Conservation (phyloP, 2,888 invertebrate genomes). For the Erebia ligea region DNA sequence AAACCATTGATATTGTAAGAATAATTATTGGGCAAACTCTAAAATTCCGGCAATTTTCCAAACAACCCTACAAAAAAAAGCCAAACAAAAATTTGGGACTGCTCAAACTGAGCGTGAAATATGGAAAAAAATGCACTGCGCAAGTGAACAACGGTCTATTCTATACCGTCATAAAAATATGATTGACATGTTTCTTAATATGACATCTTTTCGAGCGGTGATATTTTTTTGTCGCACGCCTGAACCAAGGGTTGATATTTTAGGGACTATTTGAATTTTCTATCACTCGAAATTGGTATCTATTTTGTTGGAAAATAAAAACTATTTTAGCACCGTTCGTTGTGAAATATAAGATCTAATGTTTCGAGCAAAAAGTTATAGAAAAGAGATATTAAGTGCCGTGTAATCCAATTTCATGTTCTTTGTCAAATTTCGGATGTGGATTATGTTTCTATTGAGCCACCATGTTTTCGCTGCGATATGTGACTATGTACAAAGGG, state of each 20-base stretch:
- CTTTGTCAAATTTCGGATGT: constrained; percentile 80
- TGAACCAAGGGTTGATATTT: constrained; percentile 51
- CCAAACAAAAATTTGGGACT: constrained; percentile 55
- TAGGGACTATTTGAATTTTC: constrained; percentile 35
- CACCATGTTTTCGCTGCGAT: constrained; percentile 62
- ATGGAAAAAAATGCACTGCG: constrained; percentile 71
- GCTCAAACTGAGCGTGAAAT: constrained; percentile 78
- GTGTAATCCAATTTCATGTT: constrained; percentile 80
- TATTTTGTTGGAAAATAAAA: background rate
- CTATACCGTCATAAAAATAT: constrained; percentile 80
- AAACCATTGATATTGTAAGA: constrained; percentile 52
- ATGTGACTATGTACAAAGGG: constrained; percentile 70
- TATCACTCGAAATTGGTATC: constrained; percentile 31
- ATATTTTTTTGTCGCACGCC: constrained; percentile 80
- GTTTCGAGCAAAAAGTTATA: constrained; percentile 55
- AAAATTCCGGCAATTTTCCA: constrained; percentile 46
- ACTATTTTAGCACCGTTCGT: constrained; percentile 25
- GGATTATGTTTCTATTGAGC: constrained; percentile 80
- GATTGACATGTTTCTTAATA: constrained; percentile 83
- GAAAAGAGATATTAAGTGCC: constrained; percentile 79
- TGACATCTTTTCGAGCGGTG: constrained; percentile 81
- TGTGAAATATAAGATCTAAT: constrained; percentile 47
- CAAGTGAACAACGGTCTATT: constrained; percentile 77
- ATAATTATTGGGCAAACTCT: constrained; percentile 49
- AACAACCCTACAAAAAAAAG: constrained; percentile 48